Base-by-base conservation (phyloP, 2,888 invertebrate genomes). In the Gymnosoma rotundatum region DNA sequence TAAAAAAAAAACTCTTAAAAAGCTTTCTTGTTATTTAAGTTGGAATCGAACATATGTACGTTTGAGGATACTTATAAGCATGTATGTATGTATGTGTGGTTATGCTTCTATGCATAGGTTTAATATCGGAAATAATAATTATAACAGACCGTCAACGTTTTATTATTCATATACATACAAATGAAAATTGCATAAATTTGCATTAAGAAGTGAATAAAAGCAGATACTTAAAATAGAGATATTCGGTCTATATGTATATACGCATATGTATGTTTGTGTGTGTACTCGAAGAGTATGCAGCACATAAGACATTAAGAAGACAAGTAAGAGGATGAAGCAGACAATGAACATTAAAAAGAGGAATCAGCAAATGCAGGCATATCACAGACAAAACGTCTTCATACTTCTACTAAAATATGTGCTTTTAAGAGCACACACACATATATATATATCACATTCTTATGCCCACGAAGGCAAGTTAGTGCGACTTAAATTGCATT, bases 61-160 rank as follows among this genome's bases (percentile, higher is more conserved):
- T 50, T 25, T 25, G 25, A 25, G 6, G 4, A 32, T 8, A 32
- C 7, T 7, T 8, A 32, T 8, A 32, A 32, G 6, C 8, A 52
- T 38, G 10, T 42, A 1, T 21, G 16, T 12, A 4, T 69, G 18
- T 14, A 4, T 25, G 12, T 52, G 25, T 25, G 25, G 1, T 25
- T 25, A n/a, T 54, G 12, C n/a, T 2, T 16, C 8, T 61, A 14
- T 50, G 36, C 8, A 21, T 45, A 45, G 36, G 56, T 48, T 63
- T 63, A 58, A 73, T 38, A 67, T 54, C 54, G 67, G 66, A 74
- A 74, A 80, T 80, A 74, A 74, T 69, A 73, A 80, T 80, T 80
- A 67, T 69, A 32, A 21, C 48, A 74, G 61, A 80, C 67, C 74
- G 61, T 80, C 38, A 64, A 18, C 73, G 50, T 63, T 75, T 70